These are phyloP conservation scores for Cyaniris semiargus DNA, from an alignment of 2,888 invertebrate genomes.

Conservation along the genomic window DNA sequence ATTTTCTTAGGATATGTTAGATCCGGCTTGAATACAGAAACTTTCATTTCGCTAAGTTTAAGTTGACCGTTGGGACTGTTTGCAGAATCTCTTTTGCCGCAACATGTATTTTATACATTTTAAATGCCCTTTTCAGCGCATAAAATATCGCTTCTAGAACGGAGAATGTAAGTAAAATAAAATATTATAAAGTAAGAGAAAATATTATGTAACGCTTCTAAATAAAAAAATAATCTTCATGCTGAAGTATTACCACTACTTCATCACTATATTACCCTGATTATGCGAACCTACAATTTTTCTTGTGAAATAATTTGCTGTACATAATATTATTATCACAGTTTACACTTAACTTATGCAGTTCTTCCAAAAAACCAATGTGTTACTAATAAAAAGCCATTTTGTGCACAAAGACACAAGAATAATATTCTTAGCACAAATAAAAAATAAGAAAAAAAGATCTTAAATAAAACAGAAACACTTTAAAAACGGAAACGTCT, in stretches of 20 bases:
- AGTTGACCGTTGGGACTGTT: slow-evolving; percentile 38
- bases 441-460: not conserved
- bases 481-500: not conserved
- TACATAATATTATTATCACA: too few species aligned
- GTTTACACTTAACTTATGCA: too few species aligned
- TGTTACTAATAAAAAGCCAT: too few species aligned
- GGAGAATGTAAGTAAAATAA: not conserved
- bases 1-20: slow-evolving; percentile 37
- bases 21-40: slow-evolving; percentile 36
- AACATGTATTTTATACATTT: slow-evolving; percentile 24
- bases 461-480: not conserved
- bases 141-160: not conserved
- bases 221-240: too few species aligned
- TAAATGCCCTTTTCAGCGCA: slow-evolving; percentile 14
- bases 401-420: not conserved
- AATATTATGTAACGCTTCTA: too few species aligned
- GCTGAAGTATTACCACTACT: too few species aligned
- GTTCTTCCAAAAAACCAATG: too few species aligned
- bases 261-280: too few species aligned
- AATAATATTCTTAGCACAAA: not conserved
- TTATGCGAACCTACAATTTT: too few species aligned
- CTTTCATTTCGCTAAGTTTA: slow-evolving; percentile 37
- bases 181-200: not conserved
- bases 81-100: slow-evolving; percentile 27
- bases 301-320: too few species aligned